Evolutionary conservation across 2,888 invertebrate species (phyloP), one percentile per base, ranked within the genome.

Genomic region (Ormyrus nitidulus): DNA sequence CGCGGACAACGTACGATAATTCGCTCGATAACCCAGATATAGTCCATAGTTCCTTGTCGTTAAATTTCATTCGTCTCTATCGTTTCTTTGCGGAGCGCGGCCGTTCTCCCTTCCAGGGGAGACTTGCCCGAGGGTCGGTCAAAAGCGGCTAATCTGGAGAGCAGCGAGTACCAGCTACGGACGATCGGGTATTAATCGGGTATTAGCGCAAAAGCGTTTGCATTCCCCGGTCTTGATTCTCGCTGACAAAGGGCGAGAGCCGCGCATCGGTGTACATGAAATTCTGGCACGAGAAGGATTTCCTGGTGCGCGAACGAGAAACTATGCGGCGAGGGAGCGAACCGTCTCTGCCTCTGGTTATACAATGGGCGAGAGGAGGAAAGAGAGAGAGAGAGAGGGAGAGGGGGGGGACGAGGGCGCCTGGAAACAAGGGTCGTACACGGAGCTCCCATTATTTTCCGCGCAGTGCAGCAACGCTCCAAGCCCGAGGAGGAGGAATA

Each of bases 341-440:
- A 11, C 2, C 13, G 66, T 34, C 65, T 34, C 4, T 34, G 34
- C 3, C 34, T 34, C 34, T 34, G 34, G 34, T 34, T 34, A 3
- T 4, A 34, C 34, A 34, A 4, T 34, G 34, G 49, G 44, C 11
- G 64, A 44, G 34, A 34, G 34, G 34, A 34, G 49, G 53, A 44
- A 54, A 74, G 73, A 58, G 58, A n/a, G 34, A 64, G 54, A 56
- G 54, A 73, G 58, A 46, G 19, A 19, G 19, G 1, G 19, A 19
- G 19, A 19, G 19, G 1, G 13, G n/a, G 10, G 11, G 77, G 34
- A 19, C 6, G 56, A 9, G 59, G 9, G 11, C 13, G 61, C 13
- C 58, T 58, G 62, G 71, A 77, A 65, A 77, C 77, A 72, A 77
- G 65, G 69, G 65, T 72, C 71, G 71, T 72, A 77, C 71, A 65